Percentiles rank a stretch among this genome's conserved stretches.
Evolutionary conservation across 2,797 vertebrate species (phyloP).

Genomic region (Dendrocincla tyrannina): DNA sequence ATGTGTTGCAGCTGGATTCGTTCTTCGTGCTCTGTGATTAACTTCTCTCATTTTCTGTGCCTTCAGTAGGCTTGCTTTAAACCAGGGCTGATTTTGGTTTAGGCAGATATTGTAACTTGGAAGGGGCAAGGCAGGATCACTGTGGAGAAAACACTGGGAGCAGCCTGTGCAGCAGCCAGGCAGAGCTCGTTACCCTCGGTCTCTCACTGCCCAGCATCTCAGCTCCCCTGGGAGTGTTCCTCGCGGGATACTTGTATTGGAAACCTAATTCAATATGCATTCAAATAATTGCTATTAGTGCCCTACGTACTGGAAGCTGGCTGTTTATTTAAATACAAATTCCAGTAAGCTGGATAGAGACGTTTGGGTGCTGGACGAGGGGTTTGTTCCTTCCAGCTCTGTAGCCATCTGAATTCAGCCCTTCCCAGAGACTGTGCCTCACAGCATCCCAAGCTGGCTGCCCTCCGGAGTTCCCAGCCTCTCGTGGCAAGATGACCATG

Average conservation of each 20-base stretch:
- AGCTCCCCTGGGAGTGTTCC: not conserved
- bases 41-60: not conserved
- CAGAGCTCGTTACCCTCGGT: not conserved
- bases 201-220: not conserved
- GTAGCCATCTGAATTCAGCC: accelerated
- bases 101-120: not conserved
- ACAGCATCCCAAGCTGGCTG: not conserved
- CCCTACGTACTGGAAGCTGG: no score
- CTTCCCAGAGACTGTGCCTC: accelerated
- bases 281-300: not conserved
- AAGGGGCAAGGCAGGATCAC: not conserved
- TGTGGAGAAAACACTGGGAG: not conserved
- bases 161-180: not conserved
- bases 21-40: not conserved
- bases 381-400: not conserved
- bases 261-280: accelerated
- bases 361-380: not conserved
- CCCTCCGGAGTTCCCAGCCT: accelerated
- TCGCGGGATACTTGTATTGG: not conserved
- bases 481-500: not conserved
- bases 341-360: not conserved
- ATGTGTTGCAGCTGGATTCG: accelerated
- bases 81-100: not conserved
- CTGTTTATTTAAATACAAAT: not conserved
- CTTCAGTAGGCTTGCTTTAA: not conserved